phyloP scores from a whole-genome alignment of 2,113 vertebrate species.

The Puma concolor region DNA sequence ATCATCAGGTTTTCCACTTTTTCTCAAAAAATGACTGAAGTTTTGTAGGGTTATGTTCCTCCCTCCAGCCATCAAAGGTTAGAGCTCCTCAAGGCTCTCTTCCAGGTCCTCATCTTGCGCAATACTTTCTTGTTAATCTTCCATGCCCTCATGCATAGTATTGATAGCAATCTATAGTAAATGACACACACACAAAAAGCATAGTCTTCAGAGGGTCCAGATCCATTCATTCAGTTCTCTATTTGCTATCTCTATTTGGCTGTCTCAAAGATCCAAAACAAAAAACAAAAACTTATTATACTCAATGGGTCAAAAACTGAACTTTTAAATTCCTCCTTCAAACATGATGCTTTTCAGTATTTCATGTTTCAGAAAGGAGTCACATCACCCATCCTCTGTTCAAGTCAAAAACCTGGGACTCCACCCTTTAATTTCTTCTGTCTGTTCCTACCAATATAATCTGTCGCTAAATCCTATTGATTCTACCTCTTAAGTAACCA shows the following conservation, averaged over 20 bases:
- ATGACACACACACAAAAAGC: neutral
- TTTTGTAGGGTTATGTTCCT: neutral
- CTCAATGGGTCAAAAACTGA: neutral
- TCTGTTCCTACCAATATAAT: neutral
- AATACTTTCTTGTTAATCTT: neutral
- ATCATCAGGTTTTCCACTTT: neutral
- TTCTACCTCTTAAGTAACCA: neutral
- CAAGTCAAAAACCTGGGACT: neutral
- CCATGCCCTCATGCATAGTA: neutral
- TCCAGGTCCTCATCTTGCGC: neutral
- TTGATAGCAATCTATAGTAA: neutral
- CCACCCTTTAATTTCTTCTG: neutral
- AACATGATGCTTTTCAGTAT: neutral
- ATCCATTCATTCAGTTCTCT: neutral
- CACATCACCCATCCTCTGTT: neutral
- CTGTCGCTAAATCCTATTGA: neutral
- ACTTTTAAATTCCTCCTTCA: conserved; percentile 32
- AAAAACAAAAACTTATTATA: neutral
- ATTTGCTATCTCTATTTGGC: neutral
- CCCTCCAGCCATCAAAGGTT: neutral
- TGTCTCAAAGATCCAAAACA: conserved; percentile 8
- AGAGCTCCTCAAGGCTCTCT: neutral
- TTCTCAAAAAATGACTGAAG: neutral
- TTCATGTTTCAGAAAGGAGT: conserved; percentile 26
- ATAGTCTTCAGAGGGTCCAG: neutral